phyloP scores from a whole-genome alignment of 1,140 invertebrate genomes.

The Drosophila pseudoananassae region DNA sequence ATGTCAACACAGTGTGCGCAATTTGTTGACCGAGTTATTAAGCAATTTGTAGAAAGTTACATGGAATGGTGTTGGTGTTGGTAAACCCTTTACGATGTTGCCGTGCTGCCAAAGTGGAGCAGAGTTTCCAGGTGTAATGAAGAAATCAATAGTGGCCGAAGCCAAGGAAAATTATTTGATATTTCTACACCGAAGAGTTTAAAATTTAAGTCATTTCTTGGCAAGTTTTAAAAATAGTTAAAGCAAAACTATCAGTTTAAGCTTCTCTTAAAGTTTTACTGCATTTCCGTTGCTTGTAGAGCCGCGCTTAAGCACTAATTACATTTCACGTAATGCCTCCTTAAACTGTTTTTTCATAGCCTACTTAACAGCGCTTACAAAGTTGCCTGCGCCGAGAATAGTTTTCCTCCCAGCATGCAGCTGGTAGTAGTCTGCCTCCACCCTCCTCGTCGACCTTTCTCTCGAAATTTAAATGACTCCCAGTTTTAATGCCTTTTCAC shows the following conservation, averaged over 20 bases:
- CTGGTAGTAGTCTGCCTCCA: no score
- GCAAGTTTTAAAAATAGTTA: background rate
- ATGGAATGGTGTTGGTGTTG: constrained; percentile 17
- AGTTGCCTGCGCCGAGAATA: constrained; percentile 45
- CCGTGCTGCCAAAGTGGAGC: constrained; percentile 18
- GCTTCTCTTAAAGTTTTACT: constrained; percentile 2
- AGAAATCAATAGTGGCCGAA: constrained; percentile 35
- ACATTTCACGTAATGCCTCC: constrained; percentile 49
- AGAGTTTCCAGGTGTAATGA: constrained; percentile 20
- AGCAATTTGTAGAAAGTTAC: constrained; percentile 44
- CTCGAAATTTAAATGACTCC: constrained; percentile 64
- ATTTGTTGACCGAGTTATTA: constrained; percentile 49
- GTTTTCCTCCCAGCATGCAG: constrained; percentile 12
- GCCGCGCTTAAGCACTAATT: constrained; percentile 58
- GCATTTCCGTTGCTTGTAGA: constrained; percentile 36
- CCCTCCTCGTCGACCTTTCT: constrained; percentile 7
- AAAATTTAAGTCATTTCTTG: background rate
- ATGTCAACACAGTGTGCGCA: constrained; percentile 46
- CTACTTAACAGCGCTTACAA: constrained; percentile 67
- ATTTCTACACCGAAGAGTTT: background rate
- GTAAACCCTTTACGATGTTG: constrained; percentile 39
- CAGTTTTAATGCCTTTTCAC: constrained; percentile 65
- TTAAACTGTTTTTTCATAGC: constrained; percentile 63
- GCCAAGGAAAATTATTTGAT: background rate
- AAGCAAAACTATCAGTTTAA: constrained; percentile 14